Evolutionary conservation across 2,888 invertebrate species (phyloP).

Genomic region (Cecidostiba fungosa): DNA sequence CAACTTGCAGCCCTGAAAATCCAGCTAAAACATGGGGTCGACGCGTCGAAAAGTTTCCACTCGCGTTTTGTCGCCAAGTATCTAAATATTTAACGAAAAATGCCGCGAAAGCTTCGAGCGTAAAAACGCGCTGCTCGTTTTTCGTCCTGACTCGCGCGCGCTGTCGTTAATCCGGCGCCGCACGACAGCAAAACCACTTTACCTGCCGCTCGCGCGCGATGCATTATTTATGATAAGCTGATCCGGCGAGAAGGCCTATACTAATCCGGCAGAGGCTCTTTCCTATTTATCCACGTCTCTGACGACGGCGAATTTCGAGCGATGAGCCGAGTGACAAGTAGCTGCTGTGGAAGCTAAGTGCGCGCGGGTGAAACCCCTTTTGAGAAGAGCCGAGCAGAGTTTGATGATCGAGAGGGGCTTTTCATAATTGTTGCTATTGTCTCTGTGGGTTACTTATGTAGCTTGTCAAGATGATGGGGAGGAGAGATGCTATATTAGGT

Average conservation of each 20-base stretch:
- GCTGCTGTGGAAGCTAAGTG: background rate
- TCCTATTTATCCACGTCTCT: background rate
- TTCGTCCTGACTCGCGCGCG: background rate
- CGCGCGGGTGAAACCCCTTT: slow-evolving; percentile 65
- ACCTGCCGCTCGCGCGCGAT: slow-evolving; percentile 62
- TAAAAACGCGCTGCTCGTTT: slow-evolving; percentile 17
- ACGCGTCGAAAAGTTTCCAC: background rate
- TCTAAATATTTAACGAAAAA: slow-evolving; percentile 14
- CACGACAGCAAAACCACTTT: slow-evolving; percentile 35
- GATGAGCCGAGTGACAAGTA: slow-evolving; percentile 8
- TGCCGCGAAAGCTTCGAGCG: background rate
- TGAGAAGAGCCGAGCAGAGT: background rate
- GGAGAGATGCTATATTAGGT: too few relatives aligned
- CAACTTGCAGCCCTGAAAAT: background rate
- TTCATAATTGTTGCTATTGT: slow-evolving; percentile 49
- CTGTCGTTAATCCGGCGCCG: slow-evolving; percentile 33
- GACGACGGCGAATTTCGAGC: background rate
- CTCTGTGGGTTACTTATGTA: slow-evolving; percentile 40
- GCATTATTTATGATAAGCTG: slow-evolving; percentile 72
- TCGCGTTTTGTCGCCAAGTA: background rate
- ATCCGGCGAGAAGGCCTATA: background rate
- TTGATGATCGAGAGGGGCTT: slow-evolving; percentile 1
- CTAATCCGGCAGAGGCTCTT: background rate
- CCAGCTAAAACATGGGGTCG: background rate
- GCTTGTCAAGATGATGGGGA: slow-evolving; percentile 1